These are phyloP conservation scores for Pollachius pollachius DNA, from an alignment of 2,113 vertebrate species.

Conservation along the genomic window DNA sequence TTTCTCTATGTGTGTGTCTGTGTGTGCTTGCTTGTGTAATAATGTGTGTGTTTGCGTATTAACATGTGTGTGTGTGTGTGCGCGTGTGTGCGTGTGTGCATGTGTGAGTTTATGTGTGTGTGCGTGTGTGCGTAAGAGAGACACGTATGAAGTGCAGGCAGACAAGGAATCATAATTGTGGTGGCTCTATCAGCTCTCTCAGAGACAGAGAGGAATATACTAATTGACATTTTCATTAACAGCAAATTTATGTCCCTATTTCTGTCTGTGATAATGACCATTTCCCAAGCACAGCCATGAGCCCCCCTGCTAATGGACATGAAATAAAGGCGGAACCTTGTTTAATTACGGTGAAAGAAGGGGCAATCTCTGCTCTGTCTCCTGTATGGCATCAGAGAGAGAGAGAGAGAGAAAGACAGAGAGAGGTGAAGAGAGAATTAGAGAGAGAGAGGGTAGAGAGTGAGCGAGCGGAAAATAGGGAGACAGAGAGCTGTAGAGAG, in stretches of 20 bases:
- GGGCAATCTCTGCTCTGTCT: conserved; percentile 67
- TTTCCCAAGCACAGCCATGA: conserved; percentile 77
- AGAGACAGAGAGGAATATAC: conserved; percentile 78
- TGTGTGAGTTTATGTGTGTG: conserved; percentile 10
- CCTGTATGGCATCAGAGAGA: conserved; percentile 53
- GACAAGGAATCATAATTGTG: conserved; percentile 55
- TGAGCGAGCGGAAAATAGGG: background rate
- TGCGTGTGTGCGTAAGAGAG: conserved; percentile 26
- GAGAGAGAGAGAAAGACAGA: conserved; percentile 12
- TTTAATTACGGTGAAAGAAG: conserved; percentile 84
- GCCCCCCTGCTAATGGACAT: conserved; percentile 82
- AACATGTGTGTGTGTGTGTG: background rate
- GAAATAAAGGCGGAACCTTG: conserved; percentile 75
- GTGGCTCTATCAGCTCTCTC: conserved; percentile 73
- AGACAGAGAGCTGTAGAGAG: too few species aligned
- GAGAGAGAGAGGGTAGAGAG: background rate
- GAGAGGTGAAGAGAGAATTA: background rate
- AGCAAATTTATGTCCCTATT: conserved; percentile 91
- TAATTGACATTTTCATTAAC: conserved; percentile 95
- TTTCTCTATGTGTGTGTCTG: background rate
- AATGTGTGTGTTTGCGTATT: background rate
- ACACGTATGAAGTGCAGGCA: conserved; percentile 54
- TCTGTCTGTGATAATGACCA: conserved; percentile 89
- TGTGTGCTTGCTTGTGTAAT: background rate
- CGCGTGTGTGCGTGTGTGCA: background rate